Evolutionary conservation across 2,888 invertebrate species (phyloP), one percentile per base, ranked within the genome.

Genomic region (Luperina testacea): DNA sequence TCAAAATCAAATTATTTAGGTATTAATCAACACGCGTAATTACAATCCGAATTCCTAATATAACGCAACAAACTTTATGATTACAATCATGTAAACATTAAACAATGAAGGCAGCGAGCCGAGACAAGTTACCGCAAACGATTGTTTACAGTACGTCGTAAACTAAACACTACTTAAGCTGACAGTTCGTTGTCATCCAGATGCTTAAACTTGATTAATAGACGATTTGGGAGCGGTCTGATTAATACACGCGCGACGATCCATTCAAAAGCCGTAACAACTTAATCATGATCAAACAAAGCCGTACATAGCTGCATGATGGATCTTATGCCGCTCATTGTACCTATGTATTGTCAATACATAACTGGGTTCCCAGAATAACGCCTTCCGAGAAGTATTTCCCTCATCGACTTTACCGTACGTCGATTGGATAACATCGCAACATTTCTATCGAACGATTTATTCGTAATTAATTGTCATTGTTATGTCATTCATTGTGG

Each of bases 161-260:
- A 95, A 95, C 96, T 95, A 96, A 96, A 95, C 94, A 95, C 95
- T 95, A 95, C 94, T 96, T 96, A 95, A 94, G 93, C 94, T 94
- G 96, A 96, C 96, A 96, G 95, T 94, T 92, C 90, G 92, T 94
- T 96, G 96, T 96, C 96, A 95, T 94, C 94, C 94, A 95, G 95
- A 95, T 95, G 95, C 95, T 96, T 95, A 93, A 95, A 95, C 95
- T 94, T 96, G 96, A 97, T 96, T 96, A 96, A 96, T 96, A 93
- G 96, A 92, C 94, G 94, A 95, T 95, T 95, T 93, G 93, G 94
- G 92, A 94, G 89, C 92, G 90, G 88, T 91, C 91, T 95, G 94
- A 96, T 95, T 96, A 96, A 95, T 95, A 95, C 93, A 93, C 91
- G 93, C 93, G 90, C 88, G 90, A 88, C 90, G 91, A 92, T 90